Evolutionary conservation across 1,140 invertebrate genomes (phyloP), one percentile per base, ranked within the genome.

Genomic region (Babylonia areolata): DNA sequence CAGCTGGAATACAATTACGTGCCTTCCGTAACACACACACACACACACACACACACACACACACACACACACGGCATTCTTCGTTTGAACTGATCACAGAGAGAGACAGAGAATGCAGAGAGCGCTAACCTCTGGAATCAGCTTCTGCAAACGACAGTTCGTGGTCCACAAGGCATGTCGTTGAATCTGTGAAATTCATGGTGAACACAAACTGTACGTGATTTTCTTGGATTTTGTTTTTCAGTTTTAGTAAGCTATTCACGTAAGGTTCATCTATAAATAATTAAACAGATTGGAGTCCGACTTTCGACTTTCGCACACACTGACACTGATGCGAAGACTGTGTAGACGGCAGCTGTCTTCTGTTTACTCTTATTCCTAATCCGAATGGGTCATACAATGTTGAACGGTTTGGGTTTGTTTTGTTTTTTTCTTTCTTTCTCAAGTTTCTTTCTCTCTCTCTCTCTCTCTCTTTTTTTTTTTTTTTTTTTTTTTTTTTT

Each of bases 21-120:
- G 28, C 51, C 42, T 20, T 46, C 79, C 42, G 11, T 9, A 17
- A 81, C 40, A 81, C 79, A 81, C 79, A 46, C 79, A 46, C 79
- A 28, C 79, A 46, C 79, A 31, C 80, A 58, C 80, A 58, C 46
- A 81, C 28, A 81, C 80, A 81, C 46, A 58, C 80, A 81, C 46
- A 81, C 81, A 69, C 79, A 81, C 37, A 81, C 37, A 81, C 39
- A 42, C 17, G 23, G 46, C 20, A 51, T 6, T 20, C 46, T 51
- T 11, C 46, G 6, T 6, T 6, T 51, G 20, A 51, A 39, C n/a
- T n/a, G n/a, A n/a, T n/a, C n/a, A 54, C 79, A 81, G 5, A 40
- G 20, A 81, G 3, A n/a, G 11, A 81, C 79, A 81, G 2, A 42
- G 3, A n/a, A 81, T 9, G 46, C 40, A 42, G 3, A 81, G 5